A percentile compares a stretch with the other conserved stretches of the same genome.
Evolutionary conservation across 2,113 vertebrate genomes (phyloP).

Genomic region (Donacobius atricapilla): DNA sequence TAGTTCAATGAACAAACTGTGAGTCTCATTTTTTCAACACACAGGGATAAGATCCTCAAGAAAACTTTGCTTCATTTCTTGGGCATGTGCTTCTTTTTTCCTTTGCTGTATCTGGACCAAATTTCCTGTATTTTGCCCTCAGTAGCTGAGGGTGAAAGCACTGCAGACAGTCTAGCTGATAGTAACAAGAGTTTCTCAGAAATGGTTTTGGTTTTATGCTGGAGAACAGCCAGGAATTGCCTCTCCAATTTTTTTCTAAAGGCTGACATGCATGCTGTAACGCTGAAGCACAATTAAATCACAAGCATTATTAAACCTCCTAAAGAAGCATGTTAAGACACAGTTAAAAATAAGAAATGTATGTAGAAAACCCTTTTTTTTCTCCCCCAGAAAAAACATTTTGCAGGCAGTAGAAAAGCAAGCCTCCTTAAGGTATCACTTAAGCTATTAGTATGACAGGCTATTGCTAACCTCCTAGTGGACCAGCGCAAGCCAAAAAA

Average conservation of each 20-base stretch:
- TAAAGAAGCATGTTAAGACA: neutral
- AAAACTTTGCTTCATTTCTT: neutral
- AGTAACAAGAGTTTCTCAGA: neutral
- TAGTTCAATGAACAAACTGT: neutral
- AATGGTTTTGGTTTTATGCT: neutral
- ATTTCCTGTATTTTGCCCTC: neutral
- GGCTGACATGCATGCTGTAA: neutral
- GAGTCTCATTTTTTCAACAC: neutral
- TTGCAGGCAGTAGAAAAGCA: neutral
- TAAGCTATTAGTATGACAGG: neutral
- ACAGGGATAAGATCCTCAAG: neutral
- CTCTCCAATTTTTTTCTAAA: neutral
- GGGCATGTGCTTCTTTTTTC: neutral
- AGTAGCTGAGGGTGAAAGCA: neutral
- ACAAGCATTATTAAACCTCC: neutral
- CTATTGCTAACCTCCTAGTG: neutral
- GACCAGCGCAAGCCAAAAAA: neutral
- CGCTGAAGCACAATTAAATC: accelerated
- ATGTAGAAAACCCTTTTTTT: neutral
- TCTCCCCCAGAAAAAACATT: neutral
- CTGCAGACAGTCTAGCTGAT: neutral
- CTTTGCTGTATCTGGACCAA: neutral
- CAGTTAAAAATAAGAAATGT: neutral
- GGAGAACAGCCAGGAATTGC: neutral
- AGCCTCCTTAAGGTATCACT: neutral